Evolutionary conservation across 64 coral and sea anemone species (phyloP).

Genomic region (Actinia equina): DNA sequence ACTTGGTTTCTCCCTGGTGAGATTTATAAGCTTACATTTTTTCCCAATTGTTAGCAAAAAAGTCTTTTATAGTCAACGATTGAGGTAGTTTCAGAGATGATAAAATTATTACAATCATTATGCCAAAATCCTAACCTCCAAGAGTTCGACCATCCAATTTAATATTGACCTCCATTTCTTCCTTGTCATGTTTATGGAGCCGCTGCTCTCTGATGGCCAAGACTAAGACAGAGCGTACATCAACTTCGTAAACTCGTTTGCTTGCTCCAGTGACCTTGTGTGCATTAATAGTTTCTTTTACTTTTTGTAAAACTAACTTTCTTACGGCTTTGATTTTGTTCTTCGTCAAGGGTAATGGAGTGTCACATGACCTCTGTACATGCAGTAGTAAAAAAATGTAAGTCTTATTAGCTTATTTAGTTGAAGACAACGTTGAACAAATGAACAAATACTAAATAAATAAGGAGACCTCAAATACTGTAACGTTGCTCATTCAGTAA

Average conservation of each 20-base stretch:
- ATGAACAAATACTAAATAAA: too few relatives aligned
- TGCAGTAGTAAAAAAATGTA: too few relatives aligned
- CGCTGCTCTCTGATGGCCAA: conserved; percentile 23
- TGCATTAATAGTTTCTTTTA: not conserved
- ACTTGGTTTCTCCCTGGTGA: conserved; percentile 24
- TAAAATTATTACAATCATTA: too few relatives aligned
- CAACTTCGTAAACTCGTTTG: not conserved
- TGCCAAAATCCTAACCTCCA: conserved; percentile 4
- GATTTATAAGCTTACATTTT: not conserved
- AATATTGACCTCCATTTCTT: conserved; percentile 20
- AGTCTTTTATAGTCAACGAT: too few relatives aligned
- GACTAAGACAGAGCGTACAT: not conserved
- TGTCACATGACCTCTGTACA: not conserved
- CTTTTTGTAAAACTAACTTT: conserved; percentile 10
- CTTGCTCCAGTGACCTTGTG: not conserved
- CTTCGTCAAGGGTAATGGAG: conserved; percentile 23
- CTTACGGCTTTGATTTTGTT: conserved; percentile 38
- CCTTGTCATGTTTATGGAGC: not conserved
- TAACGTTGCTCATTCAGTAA: too few relatives aligned
- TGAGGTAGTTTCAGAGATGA: too few relatives aligned
- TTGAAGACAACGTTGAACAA: too few relatives aligned
- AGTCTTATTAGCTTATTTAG: too few relatives aligned
- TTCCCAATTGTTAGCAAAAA: too few relatives aligned
- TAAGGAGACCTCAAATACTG: too few relatives aligned
- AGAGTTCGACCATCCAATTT: conserved; percentile 30